Percentiles rank a stretch among this genome's conserved stretches.
These are phyloP conservation scores for Neolamprologus tretocephalus DNA, from an alignment of 2,113 vertebrate species.

Conservation along the genomic window DNA sequence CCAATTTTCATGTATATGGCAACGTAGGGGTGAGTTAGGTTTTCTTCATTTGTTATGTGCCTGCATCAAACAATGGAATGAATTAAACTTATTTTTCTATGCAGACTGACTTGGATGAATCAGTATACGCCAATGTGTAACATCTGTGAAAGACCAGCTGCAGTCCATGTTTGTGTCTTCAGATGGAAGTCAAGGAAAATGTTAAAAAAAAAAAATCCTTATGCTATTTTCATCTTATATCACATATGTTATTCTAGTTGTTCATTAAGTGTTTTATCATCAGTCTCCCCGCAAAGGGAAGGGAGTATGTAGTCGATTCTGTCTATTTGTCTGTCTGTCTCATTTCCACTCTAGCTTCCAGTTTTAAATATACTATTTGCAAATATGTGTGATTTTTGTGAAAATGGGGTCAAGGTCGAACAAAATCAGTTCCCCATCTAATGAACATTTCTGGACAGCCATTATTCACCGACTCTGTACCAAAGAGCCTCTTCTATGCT, in stretches of 20 bases:
- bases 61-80: not conserved
- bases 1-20: not conserved
- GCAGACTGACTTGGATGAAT: slow-evolving; percentile 13
- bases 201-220: not conserved
- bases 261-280: not conserved
- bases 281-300: not conserved
- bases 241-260: not conserved
- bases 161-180: not conserved
- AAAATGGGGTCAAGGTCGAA: not conserved
- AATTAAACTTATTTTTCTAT: not conserved
- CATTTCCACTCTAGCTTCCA: not conserved
- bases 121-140: slow-evolving; percentile 41
- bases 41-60: not conserved
- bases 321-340: not conserved
- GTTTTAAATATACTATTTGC: not conserved
- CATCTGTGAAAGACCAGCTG: not conserved
- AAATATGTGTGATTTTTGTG: not conserved
- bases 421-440: not conserved
- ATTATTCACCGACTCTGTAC: not conserved
- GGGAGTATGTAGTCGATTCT: not conserved
- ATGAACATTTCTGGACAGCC: not conserved
- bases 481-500: not conserved
- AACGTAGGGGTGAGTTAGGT: slow-evolving; percentile 22
- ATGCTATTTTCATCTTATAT: not conserved
- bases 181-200: not conserved